A percentile compares a stretch with the other conserved stretches of the same genome.
phyloP scores from a whole-genome alignment of 2,888 invertebrate species.

The Cenopis cana region DNA sequence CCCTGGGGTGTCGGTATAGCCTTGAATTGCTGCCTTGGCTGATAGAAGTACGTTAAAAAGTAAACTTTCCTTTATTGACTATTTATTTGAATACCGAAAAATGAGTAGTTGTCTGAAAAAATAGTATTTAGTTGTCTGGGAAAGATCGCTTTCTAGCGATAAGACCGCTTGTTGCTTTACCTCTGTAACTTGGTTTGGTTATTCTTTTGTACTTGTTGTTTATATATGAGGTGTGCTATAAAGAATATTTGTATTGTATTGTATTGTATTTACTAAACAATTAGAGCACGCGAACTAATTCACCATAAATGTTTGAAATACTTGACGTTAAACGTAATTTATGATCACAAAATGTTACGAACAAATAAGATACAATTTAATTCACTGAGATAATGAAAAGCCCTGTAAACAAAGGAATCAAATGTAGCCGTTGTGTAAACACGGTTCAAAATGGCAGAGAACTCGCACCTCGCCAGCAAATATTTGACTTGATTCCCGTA shows the following conservation, averaged over 20 bases:
- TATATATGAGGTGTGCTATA: neutral
- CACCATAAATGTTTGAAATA: neutral
- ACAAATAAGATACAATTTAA: neutral
- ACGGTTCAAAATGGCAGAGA: slow-evolving; percentile 20
- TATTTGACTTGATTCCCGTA: slow-evolving; percentile 37
- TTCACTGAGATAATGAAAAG: neutral
- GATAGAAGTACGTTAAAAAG: no score
- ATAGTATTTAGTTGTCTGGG: no score
- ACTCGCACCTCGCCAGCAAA: slow-evolving; percentile 31
- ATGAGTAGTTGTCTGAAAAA: no score
- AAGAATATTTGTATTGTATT: neutral
- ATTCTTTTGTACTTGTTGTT: no score
- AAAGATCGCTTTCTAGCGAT: no score
- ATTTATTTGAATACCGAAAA: no score
- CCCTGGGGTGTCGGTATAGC: no score
- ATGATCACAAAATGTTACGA: neutral
- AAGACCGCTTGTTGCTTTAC: no score
- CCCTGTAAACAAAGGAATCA: neutral
- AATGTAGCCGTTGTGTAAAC: neutral
- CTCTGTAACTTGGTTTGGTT: no score
- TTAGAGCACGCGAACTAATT: neutral
- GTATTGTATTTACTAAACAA: no score
- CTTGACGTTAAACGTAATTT: neutral
- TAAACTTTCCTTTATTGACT: no score
- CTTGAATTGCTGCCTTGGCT: no score